A percentile compares a stretch with the other conserved stretches of the same genome.
Evolutionary conservation across 2,888 invertebrate species (phyloP).

Genomic region (Petrophora chlorosata): DNA sequence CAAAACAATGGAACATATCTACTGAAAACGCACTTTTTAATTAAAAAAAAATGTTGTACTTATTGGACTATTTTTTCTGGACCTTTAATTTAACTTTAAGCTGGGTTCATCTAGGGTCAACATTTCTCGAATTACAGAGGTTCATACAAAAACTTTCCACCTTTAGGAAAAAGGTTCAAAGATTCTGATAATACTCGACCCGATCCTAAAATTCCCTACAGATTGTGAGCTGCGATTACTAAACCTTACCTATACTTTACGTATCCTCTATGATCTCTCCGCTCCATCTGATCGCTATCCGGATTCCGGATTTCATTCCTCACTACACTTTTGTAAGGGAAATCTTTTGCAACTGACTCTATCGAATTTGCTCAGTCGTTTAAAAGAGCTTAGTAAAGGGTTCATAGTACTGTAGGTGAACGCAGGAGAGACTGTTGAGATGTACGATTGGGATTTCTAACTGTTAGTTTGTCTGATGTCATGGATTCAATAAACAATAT

Average conservation of each 20-base stretch:
- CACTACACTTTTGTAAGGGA: slow-evolving; percentile 9
- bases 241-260: too few species aligned
- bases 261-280: slow-evolving; percentile 3
- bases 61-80: too few species aligned
- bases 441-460: too few species aligned
- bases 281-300: not conserved
- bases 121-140: too few species aligned
- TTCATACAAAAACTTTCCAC: slow-evolving; percentile 8
- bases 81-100: too few species aligned
- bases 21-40: too few species aligned
- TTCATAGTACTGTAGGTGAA: not conserved
- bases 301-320: slow-evolving; percentile 7
- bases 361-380: slow-evolving; percentile 14
- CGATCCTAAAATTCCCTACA: slow-evolving; percentile 6
- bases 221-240: slow-evolving; percentile 11
- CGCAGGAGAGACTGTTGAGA: too few species aligned
- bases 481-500: too few species aligned
- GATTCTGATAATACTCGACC: slow-evolving; percentile 5
- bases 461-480: too few species aligned
- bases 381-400: slow-evolving; percentile 1
- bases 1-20: too few species aligned
- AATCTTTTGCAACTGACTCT: not conserved
- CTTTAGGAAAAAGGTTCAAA: slow-evolving; percentile 1
- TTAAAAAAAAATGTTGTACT: too few species aligned
- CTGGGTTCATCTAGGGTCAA: slow-evolving; percentile 7